Conservation (phyloP, 2,797 vertebrate species). For the Oryzias sinensis region DNA sequence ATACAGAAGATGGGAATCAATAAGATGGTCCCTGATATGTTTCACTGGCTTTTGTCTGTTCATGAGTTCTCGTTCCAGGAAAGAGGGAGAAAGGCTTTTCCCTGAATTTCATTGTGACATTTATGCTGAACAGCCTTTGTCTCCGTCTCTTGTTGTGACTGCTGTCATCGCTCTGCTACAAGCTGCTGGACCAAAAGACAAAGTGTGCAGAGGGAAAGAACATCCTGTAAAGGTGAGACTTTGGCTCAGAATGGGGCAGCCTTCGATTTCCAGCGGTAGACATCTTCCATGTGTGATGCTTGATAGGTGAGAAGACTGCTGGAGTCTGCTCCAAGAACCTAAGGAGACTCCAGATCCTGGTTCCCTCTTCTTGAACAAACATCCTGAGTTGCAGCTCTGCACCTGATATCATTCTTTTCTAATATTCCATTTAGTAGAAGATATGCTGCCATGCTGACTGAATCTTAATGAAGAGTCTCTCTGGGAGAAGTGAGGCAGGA, state of each 20-base stretch:
- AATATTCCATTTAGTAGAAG: conserved; percentile 81
- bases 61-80: neutral
- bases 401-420: conserved; percentile 82
- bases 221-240: conserved; percentile 58
- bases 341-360: conserved; percentile 30
- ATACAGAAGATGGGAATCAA: no score
- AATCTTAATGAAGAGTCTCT: conserved; percentile 82
- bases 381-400: conserved; percentile 68
- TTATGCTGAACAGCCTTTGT: conserved; percentile 35
- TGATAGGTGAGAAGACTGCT: conserved; percentile 51
- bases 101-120: conserved; percentile 12
- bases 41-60: neutral
- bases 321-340: conserved; percentile 44
- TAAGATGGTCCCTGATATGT: no score
- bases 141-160: conserved; percentile 25
- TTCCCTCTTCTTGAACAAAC: conserved; percentile 47
- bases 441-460: conserved; percentile 65
- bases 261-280: conserved; percentile 55
- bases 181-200: conserved; percentile 24
- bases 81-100: neutral
- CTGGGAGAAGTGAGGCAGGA: conserved; percentile 81
- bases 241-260: conserved; percentile 54
- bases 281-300: conserved; percentile 62
- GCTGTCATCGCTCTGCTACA: conserved; percentile 43
- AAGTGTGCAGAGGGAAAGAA: conserved; percentile 30